These are phyloP conservation scores for Megalonaias nervosa DNA, from an alignment of 1,140 invertebrate species.

Conservation along the genomic window DNA sequence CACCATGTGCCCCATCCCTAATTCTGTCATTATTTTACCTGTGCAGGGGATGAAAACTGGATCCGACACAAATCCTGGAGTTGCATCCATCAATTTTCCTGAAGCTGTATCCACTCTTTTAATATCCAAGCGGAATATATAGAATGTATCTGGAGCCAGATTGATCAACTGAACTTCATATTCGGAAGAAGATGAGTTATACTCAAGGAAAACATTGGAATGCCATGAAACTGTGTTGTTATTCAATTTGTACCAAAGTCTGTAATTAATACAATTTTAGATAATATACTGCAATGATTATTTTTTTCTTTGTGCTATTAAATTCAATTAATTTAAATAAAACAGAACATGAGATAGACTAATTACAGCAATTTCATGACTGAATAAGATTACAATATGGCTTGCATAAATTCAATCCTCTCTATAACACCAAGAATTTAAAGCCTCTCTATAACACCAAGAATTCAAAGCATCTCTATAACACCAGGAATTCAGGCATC, in stretches of 20 bases:
- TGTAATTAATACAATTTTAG: slow-evolving; percentile 3
- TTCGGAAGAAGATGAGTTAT: neutral
- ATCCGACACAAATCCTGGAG: slow-evolving; percentile 4
- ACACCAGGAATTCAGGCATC: too few species aligned
- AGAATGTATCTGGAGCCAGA: slow-evolving; percentile 21
- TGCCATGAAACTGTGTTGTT: neutral
- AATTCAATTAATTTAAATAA: too few species aligned
- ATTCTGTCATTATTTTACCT: slow-evolving; percentile 3
- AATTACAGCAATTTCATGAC: too few species aligned
- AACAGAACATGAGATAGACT: too few species aligned
- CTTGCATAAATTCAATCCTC: too few species aligned
- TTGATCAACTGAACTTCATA: neutral
- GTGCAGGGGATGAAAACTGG: slow-evolving; percentile 25
- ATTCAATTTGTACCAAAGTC: neutral
- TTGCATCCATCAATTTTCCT: slow-evolving; percentile 4
- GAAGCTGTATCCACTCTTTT: slow-evolving; percentile 2
- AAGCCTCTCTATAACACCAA: too few species aligned
- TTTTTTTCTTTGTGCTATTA: too few species aligned
- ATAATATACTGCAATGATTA: too few species aligned
- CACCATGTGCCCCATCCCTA: too few species aligned
- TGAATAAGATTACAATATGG: too few species aligned
- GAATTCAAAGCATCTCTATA: too few species aligned
- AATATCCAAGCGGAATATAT: slow-evolving; percentile 31
- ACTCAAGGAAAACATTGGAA: neutral
- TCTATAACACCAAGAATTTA: too few species aligned